Conservation (phyloP, 2,888 invertebrate species). For the Epinotia demarniana region DNA sequence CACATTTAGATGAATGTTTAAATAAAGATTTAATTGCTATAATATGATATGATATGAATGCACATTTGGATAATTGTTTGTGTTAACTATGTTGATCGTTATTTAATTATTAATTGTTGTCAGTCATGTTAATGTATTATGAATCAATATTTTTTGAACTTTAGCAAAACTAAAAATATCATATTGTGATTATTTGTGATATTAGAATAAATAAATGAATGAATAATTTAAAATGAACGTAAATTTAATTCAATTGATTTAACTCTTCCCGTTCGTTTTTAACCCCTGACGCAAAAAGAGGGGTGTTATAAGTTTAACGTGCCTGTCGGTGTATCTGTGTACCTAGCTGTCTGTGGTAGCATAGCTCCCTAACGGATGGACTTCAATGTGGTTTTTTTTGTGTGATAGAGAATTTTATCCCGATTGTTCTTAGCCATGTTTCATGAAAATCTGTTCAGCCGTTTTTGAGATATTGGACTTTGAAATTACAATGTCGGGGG, state of each 20-base stretch:
- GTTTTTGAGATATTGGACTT: no score
- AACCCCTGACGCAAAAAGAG: no score
- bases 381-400: no score
- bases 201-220: conserved; percentile 31
- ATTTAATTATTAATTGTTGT: conserved; percentile 19
- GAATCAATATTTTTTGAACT: conserved; percentile 16
- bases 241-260: neutral
- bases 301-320: no score
- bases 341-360: no score
- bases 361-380: no score
- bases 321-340: no score
- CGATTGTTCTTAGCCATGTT: no score
- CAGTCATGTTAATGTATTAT: conserved; percentile 15
- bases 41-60: conserved; percentile 80
- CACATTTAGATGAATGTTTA: conserved; percentile 78
- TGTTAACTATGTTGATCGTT: conserved; percentile 44
- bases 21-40: conserved; percentile 70
- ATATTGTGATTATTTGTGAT: conserved; percentile 27
- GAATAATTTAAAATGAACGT: neutral
- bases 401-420: no score
- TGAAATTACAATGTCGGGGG: no score
- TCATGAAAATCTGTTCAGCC: no score
- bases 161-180: neutral
- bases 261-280: neutral
- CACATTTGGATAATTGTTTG: conserved; percentile 83